phyloP scores from a whole-genome alignment of 1,140 invertebrate species.

The Phortica variegata region DNA sequence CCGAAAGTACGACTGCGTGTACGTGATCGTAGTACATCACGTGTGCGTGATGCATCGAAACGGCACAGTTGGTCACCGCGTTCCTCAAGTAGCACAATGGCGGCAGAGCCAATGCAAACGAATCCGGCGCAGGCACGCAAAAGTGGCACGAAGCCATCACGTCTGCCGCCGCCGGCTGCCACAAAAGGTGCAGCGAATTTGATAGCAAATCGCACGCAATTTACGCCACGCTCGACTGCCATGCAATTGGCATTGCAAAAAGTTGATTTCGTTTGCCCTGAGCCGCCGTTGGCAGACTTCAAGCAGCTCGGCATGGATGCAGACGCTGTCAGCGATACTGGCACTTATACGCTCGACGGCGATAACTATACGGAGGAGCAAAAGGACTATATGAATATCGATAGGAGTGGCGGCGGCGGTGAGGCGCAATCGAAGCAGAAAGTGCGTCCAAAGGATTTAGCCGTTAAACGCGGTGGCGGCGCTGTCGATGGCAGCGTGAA shows the following conservation, averaged over 20 bases:
- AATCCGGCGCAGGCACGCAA: conserved; percentile 2
- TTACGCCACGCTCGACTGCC: conserved; percentile 48
- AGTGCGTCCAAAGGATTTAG: conserved; percentile 3
- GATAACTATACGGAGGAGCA: conserved; percentile 82
- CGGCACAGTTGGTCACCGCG: conserved; percentile 56
- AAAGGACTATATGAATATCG: conserved; percentile 83
- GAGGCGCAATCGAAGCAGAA: conserved; percentile 38
- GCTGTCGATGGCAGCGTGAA: conserved; percentile 11
- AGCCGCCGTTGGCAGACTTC: conserved; percentile 44
- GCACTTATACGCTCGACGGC: conserved; percentile 85
- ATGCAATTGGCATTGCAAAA: conserved; percentile 51
- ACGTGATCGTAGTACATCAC: conserved; percentile 46
- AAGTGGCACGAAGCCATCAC: conserved; percentile 13
- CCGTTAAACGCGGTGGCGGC: conserved; percentile 17
- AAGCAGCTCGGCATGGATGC: conserved; percentile 24
- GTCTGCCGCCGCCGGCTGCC: conserved; percentile 18
- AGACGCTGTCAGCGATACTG: conserved; percentile 71
- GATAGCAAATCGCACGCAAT: conserved; percentile 46
- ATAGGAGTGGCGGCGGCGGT: conserved; percentile 52
- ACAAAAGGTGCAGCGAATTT: conserved; percentile 37
- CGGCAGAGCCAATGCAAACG: conserved; percentile 1
- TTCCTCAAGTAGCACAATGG: conserved; percentile 20
- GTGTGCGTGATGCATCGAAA: conserved; percentile 47
- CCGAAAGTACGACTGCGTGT: conserved; percentile 41
- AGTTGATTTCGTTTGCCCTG: conserved; percentile 46